Evolutionary conservation across 37 sponge, comb jelly and placozoan genomes (phyloP).

Genomic region (Agelas oroides): DNA sequence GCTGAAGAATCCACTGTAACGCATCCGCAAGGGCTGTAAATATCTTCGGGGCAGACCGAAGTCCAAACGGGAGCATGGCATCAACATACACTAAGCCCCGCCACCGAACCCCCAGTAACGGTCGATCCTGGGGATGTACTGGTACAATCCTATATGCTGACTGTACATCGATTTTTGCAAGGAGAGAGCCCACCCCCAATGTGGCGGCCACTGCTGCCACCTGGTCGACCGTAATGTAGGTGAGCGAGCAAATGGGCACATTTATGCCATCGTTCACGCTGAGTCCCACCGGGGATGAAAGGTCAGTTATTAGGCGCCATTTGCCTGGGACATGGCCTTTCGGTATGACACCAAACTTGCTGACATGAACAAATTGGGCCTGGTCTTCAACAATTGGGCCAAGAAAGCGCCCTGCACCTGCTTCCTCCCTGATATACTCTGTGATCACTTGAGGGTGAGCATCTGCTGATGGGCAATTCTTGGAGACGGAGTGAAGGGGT

Average conservation of each 20-base stretch:
- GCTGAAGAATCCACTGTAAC: too few relatives aligned
- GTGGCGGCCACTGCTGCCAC: too few relatives aligned
- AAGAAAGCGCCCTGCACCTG: background rate
- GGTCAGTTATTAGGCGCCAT: constrained; percentile 25
- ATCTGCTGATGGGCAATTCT: constrained; percentile 21
- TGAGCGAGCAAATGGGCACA: constrained; percentile 4
- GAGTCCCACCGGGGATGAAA: constrained; percentile 16
- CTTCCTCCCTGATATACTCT: constrained; percentile 12
- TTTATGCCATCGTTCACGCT: constrained; percentile 50
- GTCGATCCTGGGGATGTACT: too few relatives aligned
- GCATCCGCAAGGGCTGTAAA: too few relatives aligned
- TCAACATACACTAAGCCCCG: too few relatives aligned
- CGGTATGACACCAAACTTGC: constrained; percentile 46
- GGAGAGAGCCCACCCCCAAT: too few relatives aligned
- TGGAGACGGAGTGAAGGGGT: background rate
- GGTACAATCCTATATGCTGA: too few relatives aligned
- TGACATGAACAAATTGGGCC: background rate
- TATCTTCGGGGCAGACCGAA: too few relatives aligned
- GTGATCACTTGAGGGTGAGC: constrained; percentile 26
- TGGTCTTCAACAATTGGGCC: background rate
- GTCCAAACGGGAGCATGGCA: too few relatives aligned
- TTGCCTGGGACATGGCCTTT: constrained; percentile 8
- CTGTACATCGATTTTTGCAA: too few relatives aligned
- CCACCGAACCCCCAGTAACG: too few relatives aligned
- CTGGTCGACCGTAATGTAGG: too few relatives aligned